Conservation (phyloP, 2,113 vertebrate genomes). For the Morone chrysops region DNA sequence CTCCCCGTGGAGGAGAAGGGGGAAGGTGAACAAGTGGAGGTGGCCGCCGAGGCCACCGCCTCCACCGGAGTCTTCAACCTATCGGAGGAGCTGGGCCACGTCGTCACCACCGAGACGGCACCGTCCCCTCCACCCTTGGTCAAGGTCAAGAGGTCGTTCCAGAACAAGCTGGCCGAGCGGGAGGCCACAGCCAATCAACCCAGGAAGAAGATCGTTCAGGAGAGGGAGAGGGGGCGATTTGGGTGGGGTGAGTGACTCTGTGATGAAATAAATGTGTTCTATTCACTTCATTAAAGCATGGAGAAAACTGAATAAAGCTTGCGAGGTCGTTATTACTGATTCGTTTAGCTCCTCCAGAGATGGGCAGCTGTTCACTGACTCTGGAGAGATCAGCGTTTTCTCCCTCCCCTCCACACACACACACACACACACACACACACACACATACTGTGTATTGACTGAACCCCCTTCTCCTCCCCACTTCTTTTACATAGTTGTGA, state of each 20-base stretch:
- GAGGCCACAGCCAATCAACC: slow-evolving; percentile 78
- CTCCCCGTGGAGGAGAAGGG: slow-evolving; percentile 77
- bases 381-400: neutral
- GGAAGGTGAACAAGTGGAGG: slow-evolving; percentile 73
- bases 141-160: slow-evolving; percentile 81
- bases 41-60: slow-evolving; percentile 66
- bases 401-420: neutral
- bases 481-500: neutral
- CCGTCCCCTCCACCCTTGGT: slow-evolving; percentile 44
- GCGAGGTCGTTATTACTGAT: neutral
- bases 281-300: neutral
- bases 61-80: slow-evolving; percentile 71
- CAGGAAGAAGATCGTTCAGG: slow-evolving; percentile 74
- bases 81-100: slow-evolving; percentile 81
- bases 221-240: slow-evolving; percentile 83
- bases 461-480: neutral
- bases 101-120: slow-evolving; percentile 80
- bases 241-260: slow-evolving; percentile 83
- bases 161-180: slow-evolving; percentile 83
- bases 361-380: slow-evolving; percentile 14
- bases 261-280: neutral
- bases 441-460: neutral
- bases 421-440: neutral
- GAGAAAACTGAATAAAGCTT: neutral
- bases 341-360: slow-evolving; percentile 18